These are phyloP conservation scores for Halictus ligatus DNA, from an alignment of 2,888 invertebrate species.

Conservation along the genomic window DNA sequence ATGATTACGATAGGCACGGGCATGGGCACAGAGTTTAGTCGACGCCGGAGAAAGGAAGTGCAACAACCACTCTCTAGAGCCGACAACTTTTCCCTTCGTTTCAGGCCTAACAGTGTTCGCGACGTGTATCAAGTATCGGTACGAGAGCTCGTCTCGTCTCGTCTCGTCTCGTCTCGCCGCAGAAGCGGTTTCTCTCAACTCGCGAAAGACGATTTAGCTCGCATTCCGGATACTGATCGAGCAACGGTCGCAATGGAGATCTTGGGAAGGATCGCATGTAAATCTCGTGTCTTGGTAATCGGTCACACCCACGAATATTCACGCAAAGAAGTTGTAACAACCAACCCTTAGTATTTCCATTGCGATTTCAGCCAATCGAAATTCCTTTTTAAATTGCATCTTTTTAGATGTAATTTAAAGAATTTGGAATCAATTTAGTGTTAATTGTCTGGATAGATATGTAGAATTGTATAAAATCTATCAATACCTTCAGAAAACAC, in stretches of 20 bases:
- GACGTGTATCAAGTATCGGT: constrained; percentile 35
- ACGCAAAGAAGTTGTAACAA: neutral
- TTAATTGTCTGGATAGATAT: no score
- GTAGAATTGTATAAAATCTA: neutral
- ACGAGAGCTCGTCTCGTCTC: neutral
- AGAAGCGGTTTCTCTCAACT: constrained; percentile 61
- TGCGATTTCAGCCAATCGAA: neutral
- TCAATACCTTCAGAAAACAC: no score
- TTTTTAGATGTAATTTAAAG: no score
- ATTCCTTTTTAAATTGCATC: no score
- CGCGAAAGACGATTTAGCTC: constrained; percentile 30
- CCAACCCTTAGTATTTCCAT: neutral
- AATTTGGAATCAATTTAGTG: no score
- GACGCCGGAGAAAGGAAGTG: constrained; percentile 67
- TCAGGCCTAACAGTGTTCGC: constrained; percentile 53
- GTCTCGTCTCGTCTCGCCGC: neutral
- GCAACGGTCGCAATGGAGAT: neutral
- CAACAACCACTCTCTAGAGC: constrained; percentile 66
- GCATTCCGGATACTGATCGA: constrained; percentile 6
- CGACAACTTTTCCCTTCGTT: constrained; percentile 76
- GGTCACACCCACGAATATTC: neutral
- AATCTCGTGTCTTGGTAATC: neutral
- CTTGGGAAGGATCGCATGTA: neutral
- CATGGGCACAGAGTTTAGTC: constrained; percentile 4
- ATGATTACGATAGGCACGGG: constrained; percentile 52